A percentile compares a stretch with the other conserved stretches of the same genome.
Evolutionary conservation across 2,113 vertebrate species (phyloP).

Genomic region (Ctenomys sociabilis): DNA sequence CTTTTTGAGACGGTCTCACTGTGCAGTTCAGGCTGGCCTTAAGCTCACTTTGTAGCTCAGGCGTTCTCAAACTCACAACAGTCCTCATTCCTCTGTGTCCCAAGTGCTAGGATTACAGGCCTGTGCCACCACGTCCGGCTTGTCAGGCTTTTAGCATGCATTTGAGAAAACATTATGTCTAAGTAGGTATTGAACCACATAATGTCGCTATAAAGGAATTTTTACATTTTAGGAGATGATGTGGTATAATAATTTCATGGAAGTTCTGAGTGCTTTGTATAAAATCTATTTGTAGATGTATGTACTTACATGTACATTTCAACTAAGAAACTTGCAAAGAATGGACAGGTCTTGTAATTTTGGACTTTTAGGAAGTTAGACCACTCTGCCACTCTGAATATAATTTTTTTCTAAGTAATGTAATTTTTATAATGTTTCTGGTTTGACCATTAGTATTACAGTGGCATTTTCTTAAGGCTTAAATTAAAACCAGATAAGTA

Average conservation of each 20-base stretch:
- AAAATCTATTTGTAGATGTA: not conserved
- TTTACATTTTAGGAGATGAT: not conserved
- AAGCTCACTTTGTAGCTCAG: no score
- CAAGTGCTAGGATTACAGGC: no score
- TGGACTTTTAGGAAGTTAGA: not conserved
- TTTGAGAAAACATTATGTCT: not conserved
- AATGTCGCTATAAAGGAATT: constrained; percentile 13
- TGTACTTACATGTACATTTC: constrained; percentile 13
- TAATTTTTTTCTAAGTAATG: not conserved
- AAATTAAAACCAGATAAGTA: not conserved
- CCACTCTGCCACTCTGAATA: not conserved
- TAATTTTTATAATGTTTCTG: not conserved
- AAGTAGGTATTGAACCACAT: not conserved
- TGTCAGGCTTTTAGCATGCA: not conserved
- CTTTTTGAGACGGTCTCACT: no score
- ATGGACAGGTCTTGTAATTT: not conserved
- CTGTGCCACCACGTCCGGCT: no score
- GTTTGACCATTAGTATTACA: not conserved
- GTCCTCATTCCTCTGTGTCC: no score
- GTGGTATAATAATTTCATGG: not conserved
- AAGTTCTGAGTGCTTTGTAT: constrained; percentile 2
- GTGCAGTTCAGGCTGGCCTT: no score
- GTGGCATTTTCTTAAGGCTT: constrained; percentile 38
- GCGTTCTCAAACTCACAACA: no score
- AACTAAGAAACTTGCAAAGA: not conserved